A percentile compares a stretch with the other conserved stretches of the same genome.
These are phyloP conservation scores for Gymnocheta viridis DNA, from an alignment of 2,888 invertebrate genomes.

Conservation along the genomic window DNA sequence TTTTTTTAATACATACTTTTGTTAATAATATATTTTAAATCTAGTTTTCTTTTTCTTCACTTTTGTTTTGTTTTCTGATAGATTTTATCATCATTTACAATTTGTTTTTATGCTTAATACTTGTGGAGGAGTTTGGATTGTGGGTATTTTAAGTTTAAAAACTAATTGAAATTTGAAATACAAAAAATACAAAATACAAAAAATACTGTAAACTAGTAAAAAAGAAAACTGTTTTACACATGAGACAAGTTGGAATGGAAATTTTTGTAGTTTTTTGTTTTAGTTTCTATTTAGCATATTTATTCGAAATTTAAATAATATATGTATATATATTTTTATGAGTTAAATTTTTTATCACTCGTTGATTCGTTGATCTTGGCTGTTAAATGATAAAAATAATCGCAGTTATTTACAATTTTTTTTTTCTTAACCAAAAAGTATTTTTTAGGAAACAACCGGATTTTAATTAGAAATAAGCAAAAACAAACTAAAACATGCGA, in stretches of 20 bases:
- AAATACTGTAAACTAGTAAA: neutral
- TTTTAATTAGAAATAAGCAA: neutral
- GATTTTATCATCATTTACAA: conserved; percentile 47
- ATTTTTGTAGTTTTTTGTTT: conserved; percentile 26
- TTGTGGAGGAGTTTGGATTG: neutral
- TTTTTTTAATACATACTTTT: conserved; percentile 35
- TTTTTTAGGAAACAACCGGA: conserved; percentile 9
- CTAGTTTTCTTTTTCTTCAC: conserved; percentile 28
- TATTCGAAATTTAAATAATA: neutral
- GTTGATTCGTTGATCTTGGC: conserved; percentile 81
- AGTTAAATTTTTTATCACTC: conserved; percentile 77
- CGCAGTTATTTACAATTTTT: conserved; percentile 58
- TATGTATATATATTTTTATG: conserved; percentile 26
- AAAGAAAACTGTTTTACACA: conserved; percentile 38
- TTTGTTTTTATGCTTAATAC: conserved; percentile 32
- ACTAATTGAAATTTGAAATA: neutral
- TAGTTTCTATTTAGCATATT: neutral
- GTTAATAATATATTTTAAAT: conserved; percentile 27
- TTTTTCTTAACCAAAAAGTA: conserved; percentile 11
- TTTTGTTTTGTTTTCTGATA: conserved; percentile 3
- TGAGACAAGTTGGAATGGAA: conserved; percentile 24
- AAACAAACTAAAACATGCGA: neutral
- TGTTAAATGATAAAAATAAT: conserved; percentile 73
- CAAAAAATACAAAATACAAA: neutral
- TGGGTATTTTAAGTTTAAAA: neutral